These are phyloP conservation scores for Conchocele bisecta DNA, from an alignment of 2,888 invertebrate genomes.

Conservation along the genomic window DNA sequence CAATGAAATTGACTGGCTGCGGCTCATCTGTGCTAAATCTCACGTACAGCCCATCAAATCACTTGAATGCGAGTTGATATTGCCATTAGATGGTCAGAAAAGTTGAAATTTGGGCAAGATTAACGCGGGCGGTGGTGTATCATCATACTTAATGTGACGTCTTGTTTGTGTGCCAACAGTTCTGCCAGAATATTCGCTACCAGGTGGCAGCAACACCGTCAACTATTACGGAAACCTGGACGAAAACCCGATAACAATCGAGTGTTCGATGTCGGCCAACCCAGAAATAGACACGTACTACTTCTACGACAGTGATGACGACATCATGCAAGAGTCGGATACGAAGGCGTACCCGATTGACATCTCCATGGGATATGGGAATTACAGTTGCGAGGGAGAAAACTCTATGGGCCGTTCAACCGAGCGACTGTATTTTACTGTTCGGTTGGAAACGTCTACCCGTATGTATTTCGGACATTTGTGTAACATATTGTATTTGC, in stretches of 20 bases:
- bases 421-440: no score
- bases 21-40: no score
- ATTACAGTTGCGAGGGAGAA: slow-evolving; percentile 30
- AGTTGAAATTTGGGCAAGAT: no score
- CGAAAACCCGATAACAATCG: slow-evolving; percentile 11
- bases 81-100: no score
- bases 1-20: no score
- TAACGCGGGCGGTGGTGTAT: no score
- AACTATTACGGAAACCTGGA: slow-evolving; percentile 13
- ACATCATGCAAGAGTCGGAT: neutral
- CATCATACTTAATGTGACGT: no score
- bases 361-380: slow-evolving; percentile 24
- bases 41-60: no score
- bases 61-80: no score
- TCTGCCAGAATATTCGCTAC: slow-evolving; percentile 25
- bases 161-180: slow-evolving; percentile 27
- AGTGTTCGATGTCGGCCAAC: slow-evolving; percentile 38
- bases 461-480: no score
- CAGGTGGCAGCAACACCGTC: slow-evolving; percentile 16
- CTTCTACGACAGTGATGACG: slow-evolving; percentile 25
- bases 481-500: no score
- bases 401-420: slow-evolving; percentile 28
- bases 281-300: slow-evolving; percentile 32
- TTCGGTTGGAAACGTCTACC: no score
- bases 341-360: slow-evolving; percentile 15